These are phyloP conservation scores for Caenorhabditis imperialis DNA, from an alignment of 2,888 invertebrate genomes.

Conservation along the genomic window DNA sequence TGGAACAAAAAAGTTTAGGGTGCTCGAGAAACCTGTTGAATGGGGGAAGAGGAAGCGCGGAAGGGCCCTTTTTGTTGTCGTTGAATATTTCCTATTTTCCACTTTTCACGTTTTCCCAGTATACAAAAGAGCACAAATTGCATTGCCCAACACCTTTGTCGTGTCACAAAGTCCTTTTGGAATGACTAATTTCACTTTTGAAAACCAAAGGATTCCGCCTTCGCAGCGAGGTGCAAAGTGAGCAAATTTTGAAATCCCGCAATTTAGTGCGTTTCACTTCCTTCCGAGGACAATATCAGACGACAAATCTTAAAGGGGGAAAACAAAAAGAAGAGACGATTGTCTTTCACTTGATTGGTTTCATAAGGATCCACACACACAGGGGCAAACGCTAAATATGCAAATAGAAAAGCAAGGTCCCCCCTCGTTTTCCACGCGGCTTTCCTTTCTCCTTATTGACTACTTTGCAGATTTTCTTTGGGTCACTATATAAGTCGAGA, in stretches of 20 bases:
- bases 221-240: no score
- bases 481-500: slow-evolving; percentile 30
- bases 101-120: no score
- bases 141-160: slow-evolving; percentile 6
- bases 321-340: slow-evolving; percentile 40
- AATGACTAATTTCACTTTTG: no score
- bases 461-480: slow-evolving; percentile 19
- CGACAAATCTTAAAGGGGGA: slow-evolving; percentile 21
- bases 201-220: no score
- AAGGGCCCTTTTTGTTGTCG: slow-evolving; percentile 42
- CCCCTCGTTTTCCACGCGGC: slow-evolving; percentile 44
- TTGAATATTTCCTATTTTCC: slow-evolving; percentile 24
- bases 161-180: no score
- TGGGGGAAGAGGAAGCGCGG: slow-evolving; percentile 19
- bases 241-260: no score
- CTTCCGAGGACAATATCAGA: no score
- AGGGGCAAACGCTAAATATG: slow-evolving; percentile 51
- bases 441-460: slow-evolving; percentile 29
- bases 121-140: slow-evolving; percentile 45
- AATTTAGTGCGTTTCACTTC: no score
- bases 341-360: slow-evolving; percentile 54
- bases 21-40: slow-evolving; percentile 39
- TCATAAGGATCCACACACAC: slow-evolving; percentile 54
- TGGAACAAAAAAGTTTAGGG: slow-evolving; percentile 19
- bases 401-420: slow-evolving; percentile 50